These are phyloP conservation scores for Phrynosoma blainvillii DNA, from an alignment of 2,113 vertebrate species.

Conservation along the genomic window DNA sequence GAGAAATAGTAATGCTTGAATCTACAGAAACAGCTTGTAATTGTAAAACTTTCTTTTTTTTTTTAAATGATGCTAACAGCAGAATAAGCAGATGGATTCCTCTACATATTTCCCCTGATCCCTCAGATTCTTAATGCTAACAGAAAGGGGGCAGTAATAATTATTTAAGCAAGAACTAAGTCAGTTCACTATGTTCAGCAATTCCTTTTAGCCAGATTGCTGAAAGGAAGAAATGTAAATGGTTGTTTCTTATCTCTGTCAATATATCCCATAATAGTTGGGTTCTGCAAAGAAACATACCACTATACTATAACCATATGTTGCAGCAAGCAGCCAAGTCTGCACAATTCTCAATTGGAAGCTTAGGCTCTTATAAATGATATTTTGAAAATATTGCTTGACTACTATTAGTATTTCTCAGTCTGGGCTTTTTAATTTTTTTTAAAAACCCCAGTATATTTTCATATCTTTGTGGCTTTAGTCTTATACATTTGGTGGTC, in stretches of 20 bases:
- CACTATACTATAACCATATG: not conserved
- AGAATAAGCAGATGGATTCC: conserved; percentile 42
- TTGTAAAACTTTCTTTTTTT: conserved; percentile 13
- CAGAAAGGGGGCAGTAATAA: conserved; percentile 37
- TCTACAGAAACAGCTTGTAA: conserved; percentile 28
- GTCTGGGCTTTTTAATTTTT: not conserved
- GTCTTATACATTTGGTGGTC: not conserved
- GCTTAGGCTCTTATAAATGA: not conserved
- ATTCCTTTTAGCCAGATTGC: conserved; percentile 41
- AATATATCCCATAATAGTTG: conserved; percentile 20
- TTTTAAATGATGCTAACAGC: not conserved
- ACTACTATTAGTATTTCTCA: not conserved
- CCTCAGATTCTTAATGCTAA: conserved; percentile 38
- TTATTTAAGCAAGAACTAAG: conserved; percentile 15
- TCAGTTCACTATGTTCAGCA: conserved; percentile 32
- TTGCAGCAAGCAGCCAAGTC: conserved; percentile 35
- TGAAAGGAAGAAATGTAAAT: conserved; percentile 37
- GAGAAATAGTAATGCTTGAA: conserved; percentile 5
- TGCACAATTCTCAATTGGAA: conserved; percentile 40
- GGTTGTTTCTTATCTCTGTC: conserved; percentile 48
- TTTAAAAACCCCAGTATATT: not conserved
- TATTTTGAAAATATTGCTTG: not conserved
- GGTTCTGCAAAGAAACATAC: conserved; percentile 38
- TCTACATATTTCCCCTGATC: conserved; percentile 43
- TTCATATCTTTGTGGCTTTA: not conserved